A percentile compares a stretch with the other conserved stretches of the same genome.
These are phyloP conservation scores for Hemicrepidius hirtus DNA, from an alignment of 2,888 invertebrate genomes.

Conservation along the genomic window DNA sequence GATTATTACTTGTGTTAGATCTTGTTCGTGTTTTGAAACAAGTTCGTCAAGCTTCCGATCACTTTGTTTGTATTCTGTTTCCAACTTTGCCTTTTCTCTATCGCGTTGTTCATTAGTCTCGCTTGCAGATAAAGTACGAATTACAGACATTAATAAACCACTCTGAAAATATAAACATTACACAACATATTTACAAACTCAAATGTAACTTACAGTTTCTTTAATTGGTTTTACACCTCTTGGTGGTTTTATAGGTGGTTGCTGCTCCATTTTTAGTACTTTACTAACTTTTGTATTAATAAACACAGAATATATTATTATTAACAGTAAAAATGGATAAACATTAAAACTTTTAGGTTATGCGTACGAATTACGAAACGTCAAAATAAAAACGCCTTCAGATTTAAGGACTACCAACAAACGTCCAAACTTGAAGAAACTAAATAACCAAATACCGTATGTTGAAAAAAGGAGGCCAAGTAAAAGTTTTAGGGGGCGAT, in stretches of 20 bases:
- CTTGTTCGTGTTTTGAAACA: constrained; percentile 90
- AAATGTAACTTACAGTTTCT: constrained; percentile 82
- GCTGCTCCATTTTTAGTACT: constrained; percentile 34
- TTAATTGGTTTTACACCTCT: constrained; percentile 89
- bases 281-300: no score
- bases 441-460: no score
- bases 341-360: no score
- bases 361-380: no score
- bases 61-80: constrained; percentile 94
- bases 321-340: no score
- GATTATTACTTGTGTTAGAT: constrained; percentile 84
- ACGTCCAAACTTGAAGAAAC: no score
- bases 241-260: constrained; percentile 89
- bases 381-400: no score
- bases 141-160: constrained; percentile 94
- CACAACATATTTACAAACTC: constrained; percentile 34
- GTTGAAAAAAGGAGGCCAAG: no score
- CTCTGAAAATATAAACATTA: constrained; percentile 77
- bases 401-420: no score
- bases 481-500: no score
- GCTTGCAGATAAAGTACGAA: constrained; percentile 94
- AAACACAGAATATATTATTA: no score
- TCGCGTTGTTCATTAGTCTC: constrained; percentile 95
- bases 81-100: constrained; percentile 93
- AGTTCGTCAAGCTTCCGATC: constrained; percentile 92